Conservation (phyloP, 37 sponge, comb jelly and placozoan genomes). For the Cladorhizidae sp. region DNA sequence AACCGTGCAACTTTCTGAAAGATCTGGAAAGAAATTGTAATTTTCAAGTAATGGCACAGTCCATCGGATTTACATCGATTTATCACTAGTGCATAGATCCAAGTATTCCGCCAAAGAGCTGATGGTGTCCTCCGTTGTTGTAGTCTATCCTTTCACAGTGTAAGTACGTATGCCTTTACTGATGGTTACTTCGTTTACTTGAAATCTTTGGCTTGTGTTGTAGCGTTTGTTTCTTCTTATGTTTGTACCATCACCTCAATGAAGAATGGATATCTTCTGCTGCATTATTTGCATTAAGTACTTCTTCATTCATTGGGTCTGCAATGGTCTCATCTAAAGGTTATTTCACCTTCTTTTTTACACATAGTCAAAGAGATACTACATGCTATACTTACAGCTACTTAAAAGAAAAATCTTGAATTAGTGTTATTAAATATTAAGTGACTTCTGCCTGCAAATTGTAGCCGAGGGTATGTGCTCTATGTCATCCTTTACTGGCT, state of each 20-base stretch:
- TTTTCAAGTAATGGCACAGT: not conserved
- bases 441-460: no score
- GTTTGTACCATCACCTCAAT: slow-evolving; percentile 19
- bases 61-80: not conserved
- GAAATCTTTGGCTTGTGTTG: not conserved
- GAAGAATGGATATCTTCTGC: slow-evolving; percentile 22
- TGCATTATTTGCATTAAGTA: slow-evolving; percentile 2
- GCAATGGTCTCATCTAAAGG: not conserved
- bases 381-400: no score
- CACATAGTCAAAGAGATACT: no score
- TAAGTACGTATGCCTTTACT: not conserved
- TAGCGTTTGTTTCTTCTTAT: slow-evolving; percentile 38
- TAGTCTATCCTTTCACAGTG: slow-evolving; percentile 29
- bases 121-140: slow-evolving; percentile 10
- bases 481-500: no score
- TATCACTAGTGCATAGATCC: slow-evolving; percentile 25
- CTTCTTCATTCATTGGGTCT: not conserved
- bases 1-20: slow-evolving; percentile 56
- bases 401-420: no score
- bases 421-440: no score
- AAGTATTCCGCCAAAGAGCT: slow-evolving; percentile 15
- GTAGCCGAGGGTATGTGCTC: no score
- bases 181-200: not conserved
- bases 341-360: no score
- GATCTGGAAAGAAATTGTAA: slow-evolving; percentile 77